Conservation (phyloP, 2,888 invertebrate species). For the Clitarchus hookeri region DNA sequence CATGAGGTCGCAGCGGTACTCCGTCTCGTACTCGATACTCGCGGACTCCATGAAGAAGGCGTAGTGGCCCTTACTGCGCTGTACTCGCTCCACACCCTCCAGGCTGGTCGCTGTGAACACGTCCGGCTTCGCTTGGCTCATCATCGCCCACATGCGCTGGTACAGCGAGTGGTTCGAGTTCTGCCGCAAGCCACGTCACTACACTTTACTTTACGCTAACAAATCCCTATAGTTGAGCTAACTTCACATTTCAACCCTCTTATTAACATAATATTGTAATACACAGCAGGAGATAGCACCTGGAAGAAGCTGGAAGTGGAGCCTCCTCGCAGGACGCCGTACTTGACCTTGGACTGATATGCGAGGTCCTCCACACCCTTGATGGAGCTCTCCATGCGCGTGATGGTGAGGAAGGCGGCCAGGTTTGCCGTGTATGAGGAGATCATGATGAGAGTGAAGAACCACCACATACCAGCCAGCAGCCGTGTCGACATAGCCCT, state of each 20-base stretch:
- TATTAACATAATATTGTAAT: too few species aligned
- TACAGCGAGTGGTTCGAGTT: conserved; percentile 89
- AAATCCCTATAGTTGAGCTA: too few species aligned
- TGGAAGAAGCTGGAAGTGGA: conserved; percentile 91
- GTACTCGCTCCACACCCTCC: conserved; percentile 85
- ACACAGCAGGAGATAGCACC: conserved; percentile 60
- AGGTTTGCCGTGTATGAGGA: conserved; percentile 94
- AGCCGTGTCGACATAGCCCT: conserved; percentile 89
- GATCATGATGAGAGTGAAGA: conserved; percentile 88
- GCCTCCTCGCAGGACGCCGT: conserved; percentile 88
- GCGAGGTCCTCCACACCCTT: conserved; percentile 91
- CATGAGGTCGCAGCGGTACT: conserved; percentile 81
- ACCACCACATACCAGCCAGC: conserved; percentile 91
- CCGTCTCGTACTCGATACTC: conserved; percentile 88
- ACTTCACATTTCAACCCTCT: too few species aligned
- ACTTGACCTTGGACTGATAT: conserved; percentile 91
- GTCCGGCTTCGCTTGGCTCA: conserved; percentile 81
- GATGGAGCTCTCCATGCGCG: conserved; percentile 87
- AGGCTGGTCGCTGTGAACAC: conserved; percentile 83
- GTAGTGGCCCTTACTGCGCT: conserved; percentile 77
- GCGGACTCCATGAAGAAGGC: conserved; percentile 98
- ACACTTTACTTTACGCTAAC: too few species aligned
- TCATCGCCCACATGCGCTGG: conserved; percentile 90
- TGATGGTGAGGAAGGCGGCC: conserved; percentile 90
- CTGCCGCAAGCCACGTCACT: conserved; percentile 52